phyloP scores from a whole-genome alignment of 2,797 vertebrate species.

The Paramormyrops hopkinsi region DNA sequence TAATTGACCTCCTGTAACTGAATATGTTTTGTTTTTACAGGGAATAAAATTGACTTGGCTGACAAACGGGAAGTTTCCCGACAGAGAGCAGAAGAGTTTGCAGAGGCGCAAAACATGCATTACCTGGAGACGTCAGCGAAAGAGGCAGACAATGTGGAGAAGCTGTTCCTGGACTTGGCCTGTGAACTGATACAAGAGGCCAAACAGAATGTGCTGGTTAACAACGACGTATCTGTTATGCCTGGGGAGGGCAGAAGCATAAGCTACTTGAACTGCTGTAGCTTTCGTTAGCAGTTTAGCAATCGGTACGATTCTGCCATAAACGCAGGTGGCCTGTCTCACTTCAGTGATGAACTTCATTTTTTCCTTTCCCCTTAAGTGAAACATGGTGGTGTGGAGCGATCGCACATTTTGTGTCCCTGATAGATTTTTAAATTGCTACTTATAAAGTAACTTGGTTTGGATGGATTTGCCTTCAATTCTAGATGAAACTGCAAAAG shows the following conservation, averaged over 20 bases:
- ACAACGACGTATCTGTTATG: constrained; percentile 88
- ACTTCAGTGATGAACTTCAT: neutral
- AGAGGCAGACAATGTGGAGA: constrained; percentile 97
- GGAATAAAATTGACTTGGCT: constrained; percentile 96
- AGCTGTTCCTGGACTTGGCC: constrained; percentile 96
- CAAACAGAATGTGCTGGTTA: constrained; percentile 92
- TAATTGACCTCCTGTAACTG: neutral
- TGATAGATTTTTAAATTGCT: neutral
- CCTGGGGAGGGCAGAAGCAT: constrained; percentile 96
- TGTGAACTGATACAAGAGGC: constrained; percentile 91
- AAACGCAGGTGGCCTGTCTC: neutral
- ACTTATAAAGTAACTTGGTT: neutral
- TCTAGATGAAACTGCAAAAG: constrained; percentile 1
- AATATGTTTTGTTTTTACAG: constrained; percentile 50
- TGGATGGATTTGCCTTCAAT: neutral
- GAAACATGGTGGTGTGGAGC: neutral
- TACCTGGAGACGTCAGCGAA: constrained; percentile 98
- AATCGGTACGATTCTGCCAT: neutral
- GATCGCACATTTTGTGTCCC: neutral
- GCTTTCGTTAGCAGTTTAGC: constrained; percentile 70
- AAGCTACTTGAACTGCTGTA: constrained; percentile 98
- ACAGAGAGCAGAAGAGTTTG: constrained; percentile 92
- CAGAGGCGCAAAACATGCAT: constrained; percentile 90
- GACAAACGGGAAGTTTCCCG: constrained; percentile 91
- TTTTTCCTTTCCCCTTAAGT: neutral